Base-by-base conservation (phyloP, 92 coral and sea anemone species). In the Siderastrea radians region DNA sequence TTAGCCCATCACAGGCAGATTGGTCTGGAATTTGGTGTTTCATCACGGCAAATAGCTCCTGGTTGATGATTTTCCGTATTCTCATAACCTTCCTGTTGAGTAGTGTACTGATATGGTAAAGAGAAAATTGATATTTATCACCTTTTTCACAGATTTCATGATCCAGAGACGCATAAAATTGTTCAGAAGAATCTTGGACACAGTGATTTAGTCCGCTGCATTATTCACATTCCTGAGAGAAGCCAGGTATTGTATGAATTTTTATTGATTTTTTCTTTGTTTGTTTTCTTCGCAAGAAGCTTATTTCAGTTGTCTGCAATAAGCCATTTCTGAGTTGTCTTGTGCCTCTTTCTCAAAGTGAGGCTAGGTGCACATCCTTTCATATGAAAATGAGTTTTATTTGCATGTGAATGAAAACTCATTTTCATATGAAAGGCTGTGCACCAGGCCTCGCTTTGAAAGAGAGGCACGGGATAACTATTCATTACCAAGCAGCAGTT, bases 101-200 rank as follows among this genome's bases (percentile, higher is more conserved):
- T 12, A 68, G 1, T 7, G 14, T 5, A 47, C n/a, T 4, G 5
- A 38, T 47, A 13, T 43, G 3, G 59, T 58, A 16, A 2, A 3
- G 72, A 67, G 48, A 44, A 67, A 43, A 26, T 38, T 19, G 3
- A 26, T 43, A 16, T 67, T 9, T 4, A 7, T 44, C 12, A 26
- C 47, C 11, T 7, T 67, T n/a, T 69, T 80, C 45, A 19, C 84
- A 97, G 99, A 80, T 98, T 97, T 54, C 95, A 97, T 84, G 99
- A 97, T 81, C 97, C 98, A 59, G 96, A 95, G 78, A 88, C 89
- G 19, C 91, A 95, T 51, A 95, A 97, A 71, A 95, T 97, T 79
- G 98, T 97, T 43, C 99, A 97, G 90, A 97, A 96, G 87, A 97
- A 97, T 70, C 96, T 97, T 11, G 98, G 99, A 4, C 99, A 97